phyloP scores from a whole-genome alignment of 1,140 invertebrate species.

The Anastrepha obliqua region DNA sequence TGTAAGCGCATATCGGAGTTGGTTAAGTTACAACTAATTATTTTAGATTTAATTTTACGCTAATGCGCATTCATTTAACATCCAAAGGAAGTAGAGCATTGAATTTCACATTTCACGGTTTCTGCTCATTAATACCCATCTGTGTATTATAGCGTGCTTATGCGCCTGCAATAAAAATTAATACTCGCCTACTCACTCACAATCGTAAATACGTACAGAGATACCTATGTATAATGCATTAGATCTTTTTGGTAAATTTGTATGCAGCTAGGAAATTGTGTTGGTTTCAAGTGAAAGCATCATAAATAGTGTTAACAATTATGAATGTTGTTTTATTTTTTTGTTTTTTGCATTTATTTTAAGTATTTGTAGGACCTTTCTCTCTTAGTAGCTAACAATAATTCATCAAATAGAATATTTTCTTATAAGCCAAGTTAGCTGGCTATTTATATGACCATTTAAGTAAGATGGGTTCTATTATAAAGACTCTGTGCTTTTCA shows the following conservation, averaged over 20 bases:
- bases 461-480: too few species aligned
- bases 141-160: background rate
- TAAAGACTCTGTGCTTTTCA: too few species aligned
- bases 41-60: slow-evolving; percentile 13
- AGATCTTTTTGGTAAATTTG: background rate
- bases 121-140: slow-evolving; percentile 18
- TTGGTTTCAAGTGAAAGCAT: slow-evolving; percentile 1
- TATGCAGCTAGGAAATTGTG: slow-evolving; percentile 28
- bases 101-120: slow-evolving; percentile 52
- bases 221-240: background rate
- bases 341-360: too few species aligned
- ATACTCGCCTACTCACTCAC: background rate
- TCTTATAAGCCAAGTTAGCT: too few species aligned
- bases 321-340: background rate
- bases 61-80: slow-evolving; percentile 32
- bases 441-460: too few species aligned
- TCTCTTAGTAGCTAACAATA: too few species aligned
- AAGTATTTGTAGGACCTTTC: too few species aligned
- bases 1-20: background rate
- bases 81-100: slow-evolving; percentile 51
- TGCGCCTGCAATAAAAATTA: background rate
- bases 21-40: slow-evolving; percentile 27
- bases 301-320: background rate
- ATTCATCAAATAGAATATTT: too few species aligned
- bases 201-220: background rate